A percentile compares a stretch with the other conserved stretches of the same genome.
Conservation (phyloP, 2,113 vertebrate species). For the Seriola dumerili region DNA sequence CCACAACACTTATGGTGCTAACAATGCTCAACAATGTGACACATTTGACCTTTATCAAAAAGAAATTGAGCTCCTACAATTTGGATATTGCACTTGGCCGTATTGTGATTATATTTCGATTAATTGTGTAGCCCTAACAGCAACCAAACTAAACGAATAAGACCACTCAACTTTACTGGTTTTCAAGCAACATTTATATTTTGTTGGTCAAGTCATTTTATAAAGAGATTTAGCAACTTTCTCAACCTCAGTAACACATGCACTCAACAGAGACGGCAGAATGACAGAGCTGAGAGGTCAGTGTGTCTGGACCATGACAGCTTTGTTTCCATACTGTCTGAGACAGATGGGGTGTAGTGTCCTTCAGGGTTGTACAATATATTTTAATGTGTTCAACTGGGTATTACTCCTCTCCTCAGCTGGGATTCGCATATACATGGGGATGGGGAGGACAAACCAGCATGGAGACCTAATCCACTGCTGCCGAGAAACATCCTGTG, state of each 20-base stretch:
- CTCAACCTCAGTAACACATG: constrained; percentile 55
- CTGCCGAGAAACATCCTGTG: constrained; percentile 6
- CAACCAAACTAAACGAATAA: constrained; percentile 1
- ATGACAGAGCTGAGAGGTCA: constrained; percentile 27
- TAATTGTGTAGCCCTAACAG: too few relatives aligned
- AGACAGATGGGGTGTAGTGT: constrained; percentile 33
- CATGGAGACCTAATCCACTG: constrained; percentile 11
- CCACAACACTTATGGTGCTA: too few relatives aligned
- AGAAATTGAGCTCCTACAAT: too few relatives aligned
- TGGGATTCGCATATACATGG: constrained; percentile 23
- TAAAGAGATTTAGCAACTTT: constrained; percentile 56
- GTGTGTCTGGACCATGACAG: constrained; percentile 41
- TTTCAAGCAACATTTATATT: constrained; percentile 61
- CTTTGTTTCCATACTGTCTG: constrained; percentile 39
- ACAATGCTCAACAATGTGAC: too few relatives aligned
- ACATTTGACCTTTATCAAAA: too few relatives aligned
- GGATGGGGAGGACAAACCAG: constrained; percentile 4
- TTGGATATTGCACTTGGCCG: too few relatives aligned
- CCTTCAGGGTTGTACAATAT: constrained; percentile 45
- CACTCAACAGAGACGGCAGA: constrained; percentile 55
- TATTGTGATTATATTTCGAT: too few relatives aligned
- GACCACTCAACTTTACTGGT: not conserved
- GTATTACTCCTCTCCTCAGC: constrained; percentile 29
- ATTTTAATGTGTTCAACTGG: constrained; percentile 3
- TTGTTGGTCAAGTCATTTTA: constrained; percentile 42